phyloP scores from a whole-genome alignment of 92 coral and sea anemone genomes.

The Umimayanthus chanpuru region DNA sequence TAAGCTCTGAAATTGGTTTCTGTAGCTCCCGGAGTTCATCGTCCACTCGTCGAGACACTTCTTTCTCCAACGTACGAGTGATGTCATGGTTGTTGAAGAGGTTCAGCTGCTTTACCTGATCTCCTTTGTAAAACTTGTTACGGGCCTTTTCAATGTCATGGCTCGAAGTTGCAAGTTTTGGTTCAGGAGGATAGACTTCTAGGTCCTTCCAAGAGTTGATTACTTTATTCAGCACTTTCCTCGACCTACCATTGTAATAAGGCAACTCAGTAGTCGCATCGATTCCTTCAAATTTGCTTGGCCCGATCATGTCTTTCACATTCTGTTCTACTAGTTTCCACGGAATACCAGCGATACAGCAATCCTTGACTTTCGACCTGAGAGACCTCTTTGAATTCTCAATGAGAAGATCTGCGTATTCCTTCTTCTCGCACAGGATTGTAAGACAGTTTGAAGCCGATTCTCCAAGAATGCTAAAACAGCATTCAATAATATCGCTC shows the following conservation, averaged over 20 bases:
- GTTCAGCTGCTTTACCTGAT: slow-evolving; percentile 54
- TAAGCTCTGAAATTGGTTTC: slow-evolving; percentile 33
- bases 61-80: slow-evolving; percentile 40
- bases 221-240: slow-evolving; percentile 54
- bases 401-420: slow-evolving; percentile 2
- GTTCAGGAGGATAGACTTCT: slow-evolving; percentile 64
- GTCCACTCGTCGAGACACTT: slow-evolving; percentile 35
- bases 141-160: slow-evolving; percentile 49
- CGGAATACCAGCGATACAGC: slow-evolving; percentile 52
- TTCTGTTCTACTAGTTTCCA: slow-evolving; percentile 47
- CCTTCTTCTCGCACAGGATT: slow-evolving; percentile 13
- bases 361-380: slow-evolving; percentile 21
- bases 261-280: slow-evolving; percentile 66
- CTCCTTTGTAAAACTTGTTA: slow-evolving; percentile 67
- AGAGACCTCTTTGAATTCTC: neutral
- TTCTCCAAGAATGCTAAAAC: slow-evolving; percentile 38
- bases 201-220: slow-evolving; percentile 67
- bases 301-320: slow-evolving; percentile 63
- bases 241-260: slow-evolving; percentile 41
- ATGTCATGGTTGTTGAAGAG: slow-evolving; percentile 58
- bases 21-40: slow-evolving; percentile 33
- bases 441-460: slow-evolving; percentile 12
- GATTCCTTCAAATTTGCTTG: slow-evolving; percentile 51
- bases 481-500: slow-evolving; percentile 33
- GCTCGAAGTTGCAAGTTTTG: slow-evolving; percentile 35